A percentile compares a stretch with the other conserved stretches of the same genome.
These are phyloP conservation scores for Motacilla alba DNA, from an alignment of 2,113 vertebrate genomes.

Conservation along the genomic window DNA sequence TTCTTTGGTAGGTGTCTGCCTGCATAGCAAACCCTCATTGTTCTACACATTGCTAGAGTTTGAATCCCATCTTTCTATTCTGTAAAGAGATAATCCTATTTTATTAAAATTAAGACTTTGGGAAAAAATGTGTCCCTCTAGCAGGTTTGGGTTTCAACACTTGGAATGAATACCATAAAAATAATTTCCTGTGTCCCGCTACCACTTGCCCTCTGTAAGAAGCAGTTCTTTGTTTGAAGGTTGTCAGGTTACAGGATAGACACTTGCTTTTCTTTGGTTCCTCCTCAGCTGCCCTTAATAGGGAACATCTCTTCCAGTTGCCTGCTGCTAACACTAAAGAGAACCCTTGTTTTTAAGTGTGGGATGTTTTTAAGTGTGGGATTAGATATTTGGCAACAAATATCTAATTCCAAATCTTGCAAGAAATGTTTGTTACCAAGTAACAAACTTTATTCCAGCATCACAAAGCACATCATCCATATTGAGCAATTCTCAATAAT, in stretches of 20 bases:
- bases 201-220: background rate
- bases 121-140: background rate
- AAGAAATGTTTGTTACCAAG: background rate
- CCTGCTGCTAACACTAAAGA: background rate
- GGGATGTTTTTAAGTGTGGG: background rate
- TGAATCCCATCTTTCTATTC: background rate
- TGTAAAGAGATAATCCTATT: background rate
- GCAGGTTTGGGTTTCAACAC: background rate
- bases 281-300: background rate
- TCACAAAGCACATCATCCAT: background rate
- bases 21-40: background rate
- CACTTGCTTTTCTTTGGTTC: background rate
- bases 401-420: background rate
- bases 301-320: background rate
- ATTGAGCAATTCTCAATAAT: background rate
- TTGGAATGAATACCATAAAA: background rate
- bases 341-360: background rate
- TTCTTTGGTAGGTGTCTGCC: background rate
- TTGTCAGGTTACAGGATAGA: background rate
- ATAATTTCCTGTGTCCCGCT: background rate
- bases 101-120: background rate
- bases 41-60: background rate
- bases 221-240: background rate
- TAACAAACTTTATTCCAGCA: background rate
- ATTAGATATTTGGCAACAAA: background rate